Conservation (phyloP, 1,140 invertebrate species). For the Drosophila tsacasi region DNA sequence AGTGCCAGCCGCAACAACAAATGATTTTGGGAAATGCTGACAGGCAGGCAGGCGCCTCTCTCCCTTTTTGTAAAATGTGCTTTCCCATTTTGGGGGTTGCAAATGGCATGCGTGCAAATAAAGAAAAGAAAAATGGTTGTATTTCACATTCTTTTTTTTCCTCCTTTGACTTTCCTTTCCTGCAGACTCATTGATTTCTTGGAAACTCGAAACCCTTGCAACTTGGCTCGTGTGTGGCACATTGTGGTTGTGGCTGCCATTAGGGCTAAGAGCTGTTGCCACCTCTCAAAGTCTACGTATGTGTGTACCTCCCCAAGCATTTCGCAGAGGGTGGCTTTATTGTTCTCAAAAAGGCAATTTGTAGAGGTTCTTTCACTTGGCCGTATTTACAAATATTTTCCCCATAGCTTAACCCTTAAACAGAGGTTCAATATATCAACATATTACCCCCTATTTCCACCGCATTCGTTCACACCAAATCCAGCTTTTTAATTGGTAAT, state of each 20-base stretch:
- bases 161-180: conserved; percentile 22
- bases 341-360: conserved; percentile 49
- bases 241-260: conserved; percentile 37
- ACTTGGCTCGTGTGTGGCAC: conserved; percentile 21
- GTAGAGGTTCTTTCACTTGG: conserved; percentile 43
- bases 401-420: conserved; percentile 29
- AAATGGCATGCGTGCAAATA: conserved; percentile 38
- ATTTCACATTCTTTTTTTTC: conserved; percentile 14
- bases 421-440: conserved; percentile 11
- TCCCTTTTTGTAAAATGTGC: conserved; percentile 9
- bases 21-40: conserved; percentile 60
- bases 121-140: conserved; percentile 41
- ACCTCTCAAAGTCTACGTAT: conserved; percentile 27
- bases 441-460: neutral
- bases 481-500: conserved; percentile 68
- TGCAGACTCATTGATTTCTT: conserved; percentile 45
- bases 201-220: conserved; percentile 46
- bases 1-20: conserved; percentile 54
- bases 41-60: conserved; percentile 56
- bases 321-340: conserved; percentile 36
- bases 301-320: conserved; percentile 3
- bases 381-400: conserved; percentile 67
- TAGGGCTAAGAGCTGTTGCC: conserved; percentile 54
- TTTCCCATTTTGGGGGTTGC: conserved; percentile 57
- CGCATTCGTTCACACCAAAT: conserved; percentile 57